Evolutionary conservation across 2,888 invertebrate genomes (phyloP), one percentile per base, ranked within the genome.

Genomic region (Marronus borbonicus): DNA sequence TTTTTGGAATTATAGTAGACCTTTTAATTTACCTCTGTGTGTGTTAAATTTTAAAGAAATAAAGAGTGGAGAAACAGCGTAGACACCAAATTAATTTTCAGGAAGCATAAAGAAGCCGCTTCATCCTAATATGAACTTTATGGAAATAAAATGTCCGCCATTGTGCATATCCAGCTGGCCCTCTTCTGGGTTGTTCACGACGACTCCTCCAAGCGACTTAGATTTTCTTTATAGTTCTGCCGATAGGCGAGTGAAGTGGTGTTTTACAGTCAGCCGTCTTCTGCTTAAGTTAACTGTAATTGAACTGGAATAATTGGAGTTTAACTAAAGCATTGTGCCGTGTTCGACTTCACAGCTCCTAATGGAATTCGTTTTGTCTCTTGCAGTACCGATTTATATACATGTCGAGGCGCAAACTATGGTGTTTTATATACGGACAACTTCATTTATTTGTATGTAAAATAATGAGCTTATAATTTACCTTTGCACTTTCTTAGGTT

Each of bases 271-370:
- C 39, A 39, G 39, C 39, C 39, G 39, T 31, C 36, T 65, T 36
- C n/a, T 36, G 64, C 64, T 17, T 65, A 17, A 39, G 7, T 65
- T 65, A 17, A 65, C 36, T 65, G n/a, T 39, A 39, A 44, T n/a
- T n/a, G 39, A 65, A 5, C 39, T 65, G 65, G 65, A 65, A 65
- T 65, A 65, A 39, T 44, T 39, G 44, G 17, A 36, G 65, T 39
- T 65, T 39, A 28, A 64, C 12, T 64, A 31, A 64, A 65, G 36
- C 28, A 36, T 1, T 31, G 31, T 36, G 14, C 17, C 55, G 36
- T n/a, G 36, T 31, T 31, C 12, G n/a, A n/a, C 36, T 36, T 14
- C 5, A 2, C 36, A n/a, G 7, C 3, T n/a, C 12, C 64, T 64
- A 31, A 64, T 64, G 28, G 64, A 64, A 64, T 64, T 64, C 55